Evolutionary conservation across 2,888 invertebrate species (phyloP), one percentile per base, ranked within the genome.

Genomic region (Zygaena filipendulae): DNA sequence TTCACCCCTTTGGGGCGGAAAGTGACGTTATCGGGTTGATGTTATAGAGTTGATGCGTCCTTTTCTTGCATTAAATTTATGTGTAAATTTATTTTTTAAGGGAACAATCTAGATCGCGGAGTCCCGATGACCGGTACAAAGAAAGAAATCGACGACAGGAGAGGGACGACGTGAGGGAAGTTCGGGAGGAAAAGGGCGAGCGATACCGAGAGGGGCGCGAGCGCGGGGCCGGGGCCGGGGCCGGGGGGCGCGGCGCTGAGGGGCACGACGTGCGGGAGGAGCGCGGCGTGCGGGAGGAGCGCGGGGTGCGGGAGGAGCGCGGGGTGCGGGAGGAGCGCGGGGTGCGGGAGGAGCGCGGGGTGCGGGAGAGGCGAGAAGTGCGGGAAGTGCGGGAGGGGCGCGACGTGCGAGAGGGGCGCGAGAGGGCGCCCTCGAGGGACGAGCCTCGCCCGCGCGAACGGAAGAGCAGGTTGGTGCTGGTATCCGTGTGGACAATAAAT

Each of bases 71-170:
- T n/a, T n/a, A n/a, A n/a, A n/a, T n/a, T n/a, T n/a, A n/a, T n/a
- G n/a, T n/a, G n/a, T n/a, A n/a, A n/a, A n/a, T n/a, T n/a, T n/a
- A n/a, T n/a, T n/a, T n/a, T n/a, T n/a, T n/a, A n/a, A n/a, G 68
- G 27, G 57, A 56, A 22, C 43, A 37, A 9, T 49, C 57, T 8
- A 45, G 49, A 39, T 57, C 61, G 1, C 42, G 50, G 21, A 70
- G 67, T 40, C 55, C 46, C 3, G 66, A 63, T 12, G 59, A 57
- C 2, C 62, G 59, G 3, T 60, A 47, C 36, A 52, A 49, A 25
- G 64, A 64, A 9, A 53, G 57, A 13, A 48, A 12, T 32, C 43
- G 52, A 26, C 41, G 42, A 11, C 51, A 52, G 3, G 41, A 35
- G 1, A 45, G 50, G n/a, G n/a, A n/a, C n/a, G n/a, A n/a, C n/a